Evolutionary conservation across 2,113 vertebrate species (phyloP).

Genomic region (Podarcis raffonei): DNA sequence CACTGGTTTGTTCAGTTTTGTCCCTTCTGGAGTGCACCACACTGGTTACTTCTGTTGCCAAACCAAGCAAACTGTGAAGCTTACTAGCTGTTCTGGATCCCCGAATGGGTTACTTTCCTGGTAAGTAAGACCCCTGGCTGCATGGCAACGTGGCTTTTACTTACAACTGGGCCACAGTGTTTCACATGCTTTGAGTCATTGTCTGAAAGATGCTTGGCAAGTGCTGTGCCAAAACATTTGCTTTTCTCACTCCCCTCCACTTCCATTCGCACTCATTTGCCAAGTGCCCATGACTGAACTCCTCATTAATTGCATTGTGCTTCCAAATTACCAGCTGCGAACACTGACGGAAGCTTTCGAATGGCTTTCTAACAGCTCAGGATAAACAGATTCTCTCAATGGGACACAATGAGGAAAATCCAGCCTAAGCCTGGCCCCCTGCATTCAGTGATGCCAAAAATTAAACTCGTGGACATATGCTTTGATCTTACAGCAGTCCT

Average conservation of each 20-base stretch:
- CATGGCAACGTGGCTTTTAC: not conserved
- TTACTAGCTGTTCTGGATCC: too few species aligned
- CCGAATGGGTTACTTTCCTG: too few species aligned
- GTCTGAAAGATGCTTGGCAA: not conserved
- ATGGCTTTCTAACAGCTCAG: not conserved
- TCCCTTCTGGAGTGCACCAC: too few species aligned
- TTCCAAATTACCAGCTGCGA: not conserved
- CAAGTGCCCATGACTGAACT: not conserved
- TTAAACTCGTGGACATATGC: not conserved
- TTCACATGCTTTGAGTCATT: not conserved
- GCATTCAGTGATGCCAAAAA: not conserved
- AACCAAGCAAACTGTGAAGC: too few species aligned
- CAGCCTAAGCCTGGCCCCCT: not conserved
- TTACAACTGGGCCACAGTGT: not conserved
- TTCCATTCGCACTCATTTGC: not conserved
- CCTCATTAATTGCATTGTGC: not conserved
- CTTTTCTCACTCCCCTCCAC: not conserved
- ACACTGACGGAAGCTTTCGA: not conserved
- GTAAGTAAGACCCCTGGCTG: not conserved
- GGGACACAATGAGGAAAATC: not conserved
- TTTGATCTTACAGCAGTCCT: not conserved
- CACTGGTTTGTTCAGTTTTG: too few species aligned
- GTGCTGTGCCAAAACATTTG: not conserved
- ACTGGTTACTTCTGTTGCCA: too few species aligned
- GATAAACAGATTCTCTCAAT: not conserved